Percentiles rank a stretch among this genome's conserved stretches.
Evolutionary conservation across 2,113 vertebrate genomes (phyloP).

Genomic region (Marmota flaviventris): DNA sequence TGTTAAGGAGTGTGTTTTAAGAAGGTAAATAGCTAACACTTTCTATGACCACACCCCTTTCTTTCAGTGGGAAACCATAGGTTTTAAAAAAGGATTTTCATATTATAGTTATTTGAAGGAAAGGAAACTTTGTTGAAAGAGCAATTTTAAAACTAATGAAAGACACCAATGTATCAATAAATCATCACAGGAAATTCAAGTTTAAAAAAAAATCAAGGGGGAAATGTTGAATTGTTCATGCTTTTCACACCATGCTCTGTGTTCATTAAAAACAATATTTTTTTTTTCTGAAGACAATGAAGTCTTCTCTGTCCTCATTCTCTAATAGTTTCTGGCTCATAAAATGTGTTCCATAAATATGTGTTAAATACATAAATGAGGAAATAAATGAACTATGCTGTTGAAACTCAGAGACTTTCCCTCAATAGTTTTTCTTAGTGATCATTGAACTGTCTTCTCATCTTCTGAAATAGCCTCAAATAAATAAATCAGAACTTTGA

Average conservation of each 20-base stretch:
- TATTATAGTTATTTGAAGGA: neutral
- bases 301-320: slow-evolving; percentile 22
- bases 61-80: slow-evolving; percentile 12
- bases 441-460: neutral
- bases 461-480: slow-evolving; percentile 53
- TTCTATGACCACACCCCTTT: slow-evolving; percentile 15
- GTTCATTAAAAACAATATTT: slow-evolving; percentile 64
- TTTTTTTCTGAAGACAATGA: slow-evolving; percentile 63
- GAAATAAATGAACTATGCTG: slow-evolving; percentile 5
- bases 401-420: neutral
- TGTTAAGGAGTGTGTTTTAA: slow-evolving; percentile 58
- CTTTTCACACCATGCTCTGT: slow-evolving; percentile 41
- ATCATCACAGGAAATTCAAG: slow-evolving; percentile 47
- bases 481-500: slow-evolving; percentile 21
- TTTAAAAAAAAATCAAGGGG: slow-evolving; percentile 10
- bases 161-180: slow-evolving; percentile 39
- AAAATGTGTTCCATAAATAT: slow-evolving; percentile 11
- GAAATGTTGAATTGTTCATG: neutral
- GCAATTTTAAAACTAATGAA: slow-evolving; percentile 17
- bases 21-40: slow-evolving; percentile 45
- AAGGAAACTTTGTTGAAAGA: slow-evolving; percentile 10
- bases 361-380: slow-evolving; percentile 59
- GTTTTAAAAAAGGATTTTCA: slow-evolving; percentile 35
- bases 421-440: slow-evolving; percentile 34
- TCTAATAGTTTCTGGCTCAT: neutral